phyloP scores from a whole-genome alignment of 2,888 invertebrate species.

The Belgica antarctica region DNA sequence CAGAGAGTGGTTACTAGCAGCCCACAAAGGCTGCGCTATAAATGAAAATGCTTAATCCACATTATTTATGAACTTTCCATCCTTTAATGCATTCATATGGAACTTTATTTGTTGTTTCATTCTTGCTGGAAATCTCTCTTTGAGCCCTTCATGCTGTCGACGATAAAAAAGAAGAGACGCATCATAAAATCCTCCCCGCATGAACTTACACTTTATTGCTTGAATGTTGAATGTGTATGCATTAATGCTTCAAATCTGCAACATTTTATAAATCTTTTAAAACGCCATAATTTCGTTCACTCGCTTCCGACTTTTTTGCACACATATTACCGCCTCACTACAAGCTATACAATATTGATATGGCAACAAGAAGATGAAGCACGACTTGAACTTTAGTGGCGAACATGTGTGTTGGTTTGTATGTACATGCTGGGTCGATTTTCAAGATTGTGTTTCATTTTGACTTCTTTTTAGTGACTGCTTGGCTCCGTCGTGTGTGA shows the following conservation, averaged over 20 bases:
- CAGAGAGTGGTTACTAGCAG: too few species aligned
- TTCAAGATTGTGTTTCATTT: conserved; percentile 10
- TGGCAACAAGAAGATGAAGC: too few species aligned
- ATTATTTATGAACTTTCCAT: too few species aligned
- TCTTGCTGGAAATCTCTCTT: neutral
- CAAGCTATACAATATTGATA: conserved; percentile 4
- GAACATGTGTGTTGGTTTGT: conserved; percentile 24
- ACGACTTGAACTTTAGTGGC: too few species aligned
- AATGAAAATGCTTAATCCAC: too few species aligned
- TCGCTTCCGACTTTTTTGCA: neutral
- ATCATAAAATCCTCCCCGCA: conserved; percentile 12
- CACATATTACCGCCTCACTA: neutral
- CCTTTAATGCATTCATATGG: too few species aligned
- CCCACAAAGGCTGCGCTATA: too few species aligned
- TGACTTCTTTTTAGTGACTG: conserved; percentile 3
- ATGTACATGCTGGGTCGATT: conserved; percentile 4
- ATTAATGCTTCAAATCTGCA: neutral
- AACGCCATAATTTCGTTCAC: neutral
- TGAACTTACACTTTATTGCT: neutral
- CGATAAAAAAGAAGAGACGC: neutral
- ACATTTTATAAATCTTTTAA: conserved; percentile 8
- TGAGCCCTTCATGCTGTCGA: neutral
- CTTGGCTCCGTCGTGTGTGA: conserved; percentile 9
- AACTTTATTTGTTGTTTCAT: neutral
- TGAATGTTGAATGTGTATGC: neutral